Percentiles rank a stretch among this genome's conserved stretches.
phyloP scores from a whole-genome alignment of 2,888 invertebrate species.

The Agonopterix arenella region DNA sequence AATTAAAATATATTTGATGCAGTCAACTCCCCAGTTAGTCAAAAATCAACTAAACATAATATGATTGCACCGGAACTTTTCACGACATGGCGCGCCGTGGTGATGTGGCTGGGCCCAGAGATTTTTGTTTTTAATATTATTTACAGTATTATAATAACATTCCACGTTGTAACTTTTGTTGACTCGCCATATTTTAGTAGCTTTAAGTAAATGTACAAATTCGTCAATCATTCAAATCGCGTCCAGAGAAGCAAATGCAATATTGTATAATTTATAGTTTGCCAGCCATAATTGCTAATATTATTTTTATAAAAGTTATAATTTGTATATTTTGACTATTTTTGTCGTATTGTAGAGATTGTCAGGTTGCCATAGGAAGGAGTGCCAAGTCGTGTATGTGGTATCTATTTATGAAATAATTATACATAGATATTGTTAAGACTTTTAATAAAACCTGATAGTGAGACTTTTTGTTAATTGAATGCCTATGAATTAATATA shows the following conservation, averaged over 20 bases:
- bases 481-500: constrained; percentile 20
- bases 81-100: neutral
- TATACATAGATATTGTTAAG: constrained; percentile 62
- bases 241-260: constrained; percentile 27
- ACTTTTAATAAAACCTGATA: constrained; percentile 65
- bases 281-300: constrained; percentile 22
- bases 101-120: neutral
- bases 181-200: constrained; percentile 17
- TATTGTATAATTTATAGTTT: constrained; percentile 16
- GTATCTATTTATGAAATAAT: constrained; percentile 48
- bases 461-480: constrained; percentile 36
- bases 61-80: neutral
- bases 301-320: constrained; percentile 16
- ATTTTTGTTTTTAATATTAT: constrained; percentile 9
- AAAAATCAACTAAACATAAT: too few relatives aligned
- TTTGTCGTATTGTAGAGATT: constrained; percentile 23
- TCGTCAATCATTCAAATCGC: constrained; percentile 28
- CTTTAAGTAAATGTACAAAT: constrained; percentile 35
- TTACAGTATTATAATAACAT: constrained; percentile 5
- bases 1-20: too few relatives aligned
- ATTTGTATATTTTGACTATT: constrained; percentile 23
- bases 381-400: constrained; percentile 59
- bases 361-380: constrained; percentile 42
- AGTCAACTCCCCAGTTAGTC: too few relatives aligned
- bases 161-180: constrained; percentile 11